Percentiles rank a stretch among this genome's conserved stretches.
Conservation (phyloP, 2,888 invertebrate genomes). For the Acanthosepion pharaonis region DNA sequence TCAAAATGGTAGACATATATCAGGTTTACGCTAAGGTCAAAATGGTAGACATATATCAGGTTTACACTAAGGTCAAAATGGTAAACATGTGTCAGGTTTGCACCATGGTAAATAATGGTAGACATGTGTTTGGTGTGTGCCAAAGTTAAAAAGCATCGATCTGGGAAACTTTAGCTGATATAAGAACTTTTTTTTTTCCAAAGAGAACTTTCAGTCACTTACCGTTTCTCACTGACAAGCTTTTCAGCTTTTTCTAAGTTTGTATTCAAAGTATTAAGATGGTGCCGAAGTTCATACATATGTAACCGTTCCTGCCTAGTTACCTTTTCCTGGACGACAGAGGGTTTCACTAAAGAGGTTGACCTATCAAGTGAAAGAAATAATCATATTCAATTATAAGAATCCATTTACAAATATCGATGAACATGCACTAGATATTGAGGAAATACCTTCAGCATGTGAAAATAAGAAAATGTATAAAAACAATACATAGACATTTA, state of each 20-base stretch:
- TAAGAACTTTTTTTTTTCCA: not conserved
- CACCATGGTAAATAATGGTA: too few relatives aligned
- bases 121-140: too few relatives aligned
- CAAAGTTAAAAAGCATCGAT: too few relatives aligned
- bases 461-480: too few relatives aligned
- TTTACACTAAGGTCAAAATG: too few relatives aligned
- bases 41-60: too few relatives aligned
- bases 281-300: slow-evolving; percentile 71
- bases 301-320: slow-evolving; percentile 69
- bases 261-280: slow-evolving; percentile 68
- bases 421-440: not conserved
- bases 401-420: not conserved
- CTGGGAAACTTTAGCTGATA: too few relatives aligned
- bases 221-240: not conserved
- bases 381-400: not conserved
- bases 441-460: too few relatives aligned
- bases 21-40: too few relatives aligned
- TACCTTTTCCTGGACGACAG: slow-evolving; percentile 60
- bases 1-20: too few relatives aligned
- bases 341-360: slow-evolving; percentile 53
- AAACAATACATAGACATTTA: too few relatives aligned
- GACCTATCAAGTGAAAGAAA: not conserved
- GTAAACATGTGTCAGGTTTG: too few relatives aligned
- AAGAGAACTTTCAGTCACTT: not conserved
- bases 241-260: slow-evolving; percentile 59